Base-by-base conservation (phyloP, 2,113 vertebrate genomes). In the Machaerirhynchus nigripectus region DNA sequence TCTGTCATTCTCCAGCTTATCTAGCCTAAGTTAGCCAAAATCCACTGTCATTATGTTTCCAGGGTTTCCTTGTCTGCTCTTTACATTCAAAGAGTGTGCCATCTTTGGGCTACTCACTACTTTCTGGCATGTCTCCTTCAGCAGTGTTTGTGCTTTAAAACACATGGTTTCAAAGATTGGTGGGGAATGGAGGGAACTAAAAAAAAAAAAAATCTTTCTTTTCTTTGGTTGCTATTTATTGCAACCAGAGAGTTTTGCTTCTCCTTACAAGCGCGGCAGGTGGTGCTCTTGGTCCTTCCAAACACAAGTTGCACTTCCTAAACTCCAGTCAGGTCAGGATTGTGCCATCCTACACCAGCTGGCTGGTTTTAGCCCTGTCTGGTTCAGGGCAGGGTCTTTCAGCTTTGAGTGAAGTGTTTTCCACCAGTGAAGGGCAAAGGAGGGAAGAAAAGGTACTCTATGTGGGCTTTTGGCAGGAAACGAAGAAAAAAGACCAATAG, bases 201-300 rank as follows among this genome's bases (percentile, higher is more conserved):
- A 44, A 30, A 13, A 44, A 30, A 13, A 31, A 15, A 1, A 13
- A 44, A 23, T 14, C 15, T 31, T 35, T 47, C 2, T n/a, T 75
- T 83, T 70, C 23, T 61, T 77, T 49, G n/a, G 22, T 63, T 80
- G 24, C 20, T 64, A 3, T 84, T 91, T 59, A 18, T 40, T 70
- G 24, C 28, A 71, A 5, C 6, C 21, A 16, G 2, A 13, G 49
- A 56, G n/a, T 60, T 95, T 90, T 93, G 83, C 46, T 90, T 68
- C 74, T 84, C 83, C 56, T 27, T 77, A 14, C 40, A 33, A 63
- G 46, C 8, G 1, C 87, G 0, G 70, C 95, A 97, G 96, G 71
- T 93, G 97, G 95, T 87, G 93, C 94, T 90, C 89, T 89, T 83
- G 78, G 59, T 78, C 89, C 79, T 96, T 76, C n/a, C 55, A 69